Conservation (phyloP, 2,888 invertebrate species). For the Sturmia bella region DNA sequence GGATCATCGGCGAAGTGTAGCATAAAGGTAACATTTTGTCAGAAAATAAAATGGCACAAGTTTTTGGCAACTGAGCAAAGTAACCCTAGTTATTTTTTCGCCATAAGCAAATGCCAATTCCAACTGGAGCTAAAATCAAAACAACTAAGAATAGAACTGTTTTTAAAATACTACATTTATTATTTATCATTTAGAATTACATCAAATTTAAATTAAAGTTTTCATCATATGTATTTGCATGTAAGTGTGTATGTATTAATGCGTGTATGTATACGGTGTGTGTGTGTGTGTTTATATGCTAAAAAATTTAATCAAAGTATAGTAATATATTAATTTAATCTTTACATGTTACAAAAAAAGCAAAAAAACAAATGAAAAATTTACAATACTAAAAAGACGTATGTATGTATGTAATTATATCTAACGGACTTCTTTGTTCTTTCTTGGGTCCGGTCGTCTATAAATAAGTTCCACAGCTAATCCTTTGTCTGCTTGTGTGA, state of each 20-base stretch:
- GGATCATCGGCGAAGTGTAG: too few species aligned
- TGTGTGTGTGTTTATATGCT: conserved; percentile 50
- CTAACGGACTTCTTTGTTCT: conserved; percentile 22
- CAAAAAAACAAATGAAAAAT: conserved; percentile 61
- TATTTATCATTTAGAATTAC: conserved; percentile 70
- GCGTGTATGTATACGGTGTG: conserved; percentile 44
- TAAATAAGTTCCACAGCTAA: neutral
- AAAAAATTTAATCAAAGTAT: conserved; percentile 59
- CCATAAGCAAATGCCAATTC: neutral
- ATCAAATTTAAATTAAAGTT: conserved; percentile 67
- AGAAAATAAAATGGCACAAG: too few species aligned
- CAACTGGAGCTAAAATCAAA: neutral
- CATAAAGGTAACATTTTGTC: too few species aligned
- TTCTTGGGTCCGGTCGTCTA: neutral
- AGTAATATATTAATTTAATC: conserved; percentile 52
- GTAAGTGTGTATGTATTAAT: conserved; percentile 35
- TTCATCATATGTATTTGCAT: conserved; percentile 54
- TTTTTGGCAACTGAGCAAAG: too few species aligned
- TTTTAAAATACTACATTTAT: conserved; percentile 70
- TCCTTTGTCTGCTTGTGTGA: conserved; percentile 8
- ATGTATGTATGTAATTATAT: conserved; percentile 3
- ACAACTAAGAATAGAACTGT: conserved; percentile 5
- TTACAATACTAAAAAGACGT: conserved; percentile 46
- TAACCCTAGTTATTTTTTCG: too few species aligned
- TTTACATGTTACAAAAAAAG: conserved; percentile 64